A percentile compares a stretch with the other conserved stretches of the same genome.
These are phyloP conservation scores for Sphyrna mokarran DNA, from an alignment of 2,113 vertebrate species.

Conservation along the genomic window DNA sequence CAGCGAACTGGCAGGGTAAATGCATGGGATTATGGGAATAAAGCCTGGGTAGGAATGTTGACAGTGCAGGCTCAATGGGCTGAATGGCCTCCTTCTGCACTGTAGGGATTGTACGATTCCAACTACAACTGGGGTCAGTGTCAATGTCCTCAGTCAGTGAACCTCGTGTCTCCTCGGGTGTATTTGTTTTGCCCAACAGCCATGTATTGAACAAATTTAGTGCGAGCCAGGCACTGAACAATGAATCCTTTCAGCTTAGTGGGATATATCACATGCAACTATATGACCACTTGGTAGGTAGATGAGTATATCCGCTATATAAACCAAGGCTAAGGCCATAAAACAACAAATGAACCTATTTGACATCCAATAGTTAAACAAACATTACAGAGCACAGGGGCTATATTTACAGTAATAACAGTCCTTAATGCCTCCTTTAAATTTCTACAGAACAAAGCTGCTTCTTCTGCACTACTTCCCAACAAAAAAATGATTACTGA, in stretches of 20 bases:
- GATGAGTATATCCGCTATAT: not conserved
- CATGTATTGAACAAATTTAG: not conserved
- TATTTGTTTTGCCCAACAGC: not conserved
- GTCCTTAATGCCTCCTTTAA: not conserved
- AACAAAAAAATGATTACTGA: not conserved
- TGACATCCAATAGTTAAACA: not conserved
- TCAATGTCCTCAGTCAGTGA: not conserved
- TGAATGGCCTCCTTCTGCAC: no score
- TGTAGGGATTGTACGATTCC: not conserved
- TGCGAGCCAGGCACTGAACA: not conserved
- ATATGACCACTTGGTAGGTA: conserved; percentile 8
- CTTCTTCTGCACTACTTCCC: not conserved
- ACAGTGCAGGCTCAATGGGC: no score
- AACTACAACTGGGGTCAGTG: not conserved
- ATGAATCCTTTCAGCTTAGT: not conserved
- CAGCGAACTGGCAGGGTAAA: no score
- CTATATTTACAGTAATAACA: not conserved
- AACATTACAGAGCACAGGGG: not conserved
- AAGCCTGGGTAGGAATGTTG: no score
- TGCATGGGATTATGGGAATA: no score
- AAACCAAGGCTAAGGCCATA: not conserved
- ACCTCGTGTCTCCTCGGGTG: not conserved
- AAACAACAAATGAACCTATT: not conserved
- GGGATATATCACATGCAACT: not conserved
- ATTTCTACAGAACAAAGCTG: not conserved